Conservation (phyloP, 2,888 invertebrate genomes). For the Mesorhabditis spiculigera region DNA sequence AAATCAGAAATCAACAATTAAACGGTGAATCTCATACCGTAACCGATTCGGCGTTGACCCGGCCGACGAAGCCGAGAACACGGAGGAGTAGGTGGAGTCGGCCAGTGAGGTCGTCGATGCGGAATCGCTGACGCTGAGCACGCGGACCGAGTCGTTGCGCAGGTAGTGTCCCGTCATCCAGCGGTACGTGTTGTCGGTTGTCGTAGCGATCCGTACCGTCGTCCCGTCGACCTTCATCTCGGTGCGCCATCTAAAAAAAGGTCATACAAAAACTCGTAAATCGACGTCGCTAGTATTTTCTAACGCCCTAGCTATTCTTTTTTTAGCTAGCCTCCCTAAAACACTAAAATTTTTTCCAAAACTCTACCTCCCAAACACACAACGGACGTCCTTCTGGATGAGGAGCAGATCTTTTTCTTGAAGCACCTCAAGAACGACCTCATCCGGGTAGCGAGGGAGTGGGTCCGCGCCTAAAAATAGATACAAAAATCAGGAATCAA, state of each 20-base stretch:
- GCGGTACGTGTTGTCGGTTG: background rate
- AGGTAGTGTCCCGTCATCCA: too few relatives aligned
- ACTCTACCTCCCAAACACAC: background rate
- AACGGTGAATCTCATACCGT: too few relatives aligned
- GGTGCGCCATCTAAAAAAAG: background rate
- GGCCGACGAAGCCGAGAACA: too few relatives aligned
- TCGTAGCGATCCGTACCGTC: background rate
- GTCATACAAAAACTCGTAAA: too few relatives aligned
- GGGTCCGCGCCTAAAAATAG: conserved; percentile 1
- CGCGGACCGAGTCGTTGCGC: background rate
- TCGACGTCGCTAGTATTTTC: background rate
- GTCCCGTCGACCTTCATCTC: conserved; percentile 1
- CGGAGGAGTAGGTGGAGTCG: too few relatives aligned
- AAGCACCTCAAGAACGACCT: conserved; percentile 3
- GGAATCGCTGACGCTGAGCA: background rate
- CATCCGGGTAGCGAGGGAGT: background rate
- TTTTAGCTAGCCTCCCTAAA: background rate
- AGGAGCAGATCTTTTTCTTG: background rate
- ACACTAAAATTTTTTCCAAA: background rate
- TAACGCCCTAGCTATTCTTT: background rate
- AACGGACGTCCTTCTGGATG: background rate
- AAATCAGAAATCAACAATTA: background rate
- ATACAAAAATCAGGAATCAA: background rate
- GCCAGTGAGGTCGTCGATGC: background rate
- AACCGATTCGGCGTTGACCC: too few relatives aligned